A percentile compares a stretch with the other conserved stretches of the same genome.
phyloP scores from a whole-genome alignment of 2,113 vertebrate genomes.

The crab-eating macaque (Macaca fascicularis) region DNA sequence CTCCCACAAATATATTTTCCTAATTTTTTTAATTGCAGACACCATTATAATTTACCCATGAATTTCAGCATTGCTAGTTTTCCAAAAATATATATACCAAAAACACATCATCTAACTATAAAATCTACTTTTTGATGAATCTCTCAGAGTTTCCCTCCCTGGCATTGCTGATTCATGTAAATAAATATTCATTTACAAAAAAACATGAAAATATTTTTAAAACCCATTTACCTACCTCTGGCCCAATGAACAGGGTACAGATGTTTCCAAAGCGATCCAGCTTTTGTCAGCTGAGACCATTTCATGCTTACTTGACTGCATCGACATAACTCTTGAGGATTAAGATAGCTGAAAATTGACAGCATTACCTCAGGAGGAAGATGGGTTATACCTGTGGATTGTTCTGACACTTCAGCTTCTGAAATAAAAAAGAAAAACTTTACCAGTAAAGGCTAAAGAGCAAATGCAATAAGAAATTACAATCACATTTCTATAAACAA shows the following conservation, averaged over 20 bases:
- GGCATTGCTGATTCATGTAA: neutral
- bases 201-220: neutral
- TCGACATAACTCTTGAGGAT: constrained; percentile 93
- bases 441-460: constrained; percentile 9
- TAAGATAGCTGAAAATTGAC: constrained; percentile 93
- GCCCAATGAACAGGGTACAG: constrained; percentile 97
- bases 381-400: constrained; percentile 86
- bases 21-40: neutral
- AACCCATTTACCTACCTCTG: constrained; percentile 87
- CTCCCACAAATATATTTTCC: neutral
- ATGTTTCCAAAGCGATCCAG: constrained; percentile 96
- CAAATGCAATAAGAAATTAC: constrained; percentile 33
- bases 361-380: constrained; percentile 96
- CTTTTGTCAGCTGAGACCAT: constrained; percentile 93
- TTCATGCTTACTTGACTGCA: constrained; percentile 94
- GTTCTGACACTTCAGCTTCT: constrained; percentile 84
- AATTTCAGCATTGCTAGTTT: neutral
- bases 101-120: neutral
- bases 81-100: neutral
- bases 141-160: neutral
- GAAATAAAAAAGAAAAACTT: constrained; percentile 76
- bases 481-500: constrained; percentile 54
- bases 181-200: neutral
- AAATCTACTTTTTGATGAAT: neutral
- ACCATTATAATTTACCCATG: neutral